phyloP scores from a whole-genome alignment of 1,140 invertebrate genomes.

The Sesamia nonagrioides region DNA sequence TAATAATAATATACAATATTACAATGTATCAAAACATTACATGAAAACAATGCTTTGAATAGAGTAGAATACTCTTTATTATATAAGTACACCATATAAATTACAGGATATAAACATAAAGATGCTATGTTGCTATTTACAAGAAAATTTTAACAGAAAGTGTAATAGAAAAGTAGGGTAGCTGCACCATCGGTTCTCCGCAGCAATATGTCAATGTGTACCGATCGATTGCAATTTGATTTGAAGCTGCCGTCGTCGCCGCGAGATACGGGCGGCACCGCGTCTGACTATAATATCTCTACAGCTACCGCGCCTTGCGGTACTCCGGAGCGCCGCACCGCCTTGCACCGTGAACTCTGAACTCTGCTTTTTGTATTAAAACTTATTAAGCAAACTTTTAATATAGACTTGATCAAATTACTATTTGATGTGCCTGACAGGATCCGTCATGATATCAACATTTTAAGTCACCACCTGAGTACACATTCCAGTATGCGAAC shows the following conservation, averaged over 20 bases:
- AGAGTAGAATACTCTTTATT: too few relatives aligned
- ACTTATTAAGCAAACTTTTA: neutral
- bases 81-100: too few relatives aligned
- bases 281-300: neutral
- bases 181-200: neutral
- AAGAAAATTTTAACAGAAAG: neutral
- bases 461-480: too few relatives aligned
- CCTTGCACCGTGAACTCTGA: neutral
- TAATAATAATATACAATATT: too few relatives aligned
- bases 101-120: too few relatives aligned
- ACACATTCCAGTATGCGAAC: too few relatives aligned
- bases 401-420: too few relatives aligned
- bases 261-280: constrained; percentile 26
- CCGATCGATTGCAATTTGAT: constrained; percentile 42
- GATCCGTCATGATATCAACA: too few relatives aligned
- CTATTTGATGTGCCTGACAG: too few relatives aligned
- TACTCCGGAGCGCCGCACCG: neutral
- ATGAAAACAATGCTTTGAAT: too few relatives aligned
- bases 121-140: too few relatives aligned
- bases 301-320: constrained; percentile 5
- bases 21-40: too few relatives aligned
- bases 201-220: constrained; percentile 12
- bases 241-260: constrained; percentile 27
- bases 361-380: neutral
- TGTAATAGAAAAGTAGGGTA: neutral